Conservation (phyloP, 1,140 invertebrate species). For the Drosophila quadrilineata region DNA sequence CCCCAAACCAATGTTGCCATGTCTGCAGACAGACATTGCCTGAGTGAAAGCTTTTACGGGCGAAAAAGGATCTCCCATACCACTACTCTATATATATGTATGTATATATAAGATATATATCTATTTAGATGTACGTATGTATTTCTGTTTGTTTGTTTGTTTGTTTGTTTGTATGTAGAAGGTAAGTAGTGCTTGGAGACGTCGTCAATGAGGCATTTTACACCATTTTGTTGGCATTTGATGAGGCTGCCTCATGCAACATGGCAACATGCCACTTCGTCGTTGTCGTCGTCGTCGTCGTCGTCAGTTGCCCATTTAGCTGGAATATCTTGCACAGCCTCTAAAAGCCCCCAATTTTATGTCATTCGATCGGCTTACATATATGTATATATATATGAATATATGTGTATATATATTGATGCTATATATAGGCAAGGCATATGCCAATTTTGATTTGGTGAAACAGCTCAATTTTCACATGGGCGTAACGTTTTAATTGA, state of each 20-base stretch:
- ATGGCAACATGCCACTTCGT: conserved; percentile 43
- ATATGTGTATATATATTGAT: too few species aligned
- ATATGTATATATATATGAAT: too few species aligned
- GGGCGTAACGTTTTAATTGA: conserved; percentile 18
- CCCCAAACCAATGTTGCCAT: background rate
- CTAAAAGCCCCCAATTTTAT: conserved; percentile 60
- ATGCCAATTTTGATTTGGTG: conserved; percentile 51
- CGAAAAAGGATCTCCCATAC: background rate
- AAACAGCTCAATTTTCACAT: conserved; percentile 41
- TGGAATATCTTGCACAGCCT: conserved; percentile 12
- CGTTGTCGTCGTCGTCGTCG: too few species aligned
- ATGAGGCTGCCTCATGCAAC: too few species aligned
- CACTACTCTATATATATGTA: background rate
- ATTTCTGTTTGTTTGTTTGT: too few species aligned
- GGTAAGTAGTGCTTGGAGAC: conserved; percentile 46
- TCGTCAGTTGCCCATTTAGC: conserved; percentile 56
- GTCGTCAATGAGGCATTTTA: conserved; percentile 73
- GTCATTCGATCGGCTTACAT: conserved; percentile 67
- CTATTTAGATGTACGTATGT: background rate
- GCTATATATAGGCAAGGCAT: too few species aligned
- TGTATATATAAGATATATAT: background rate
- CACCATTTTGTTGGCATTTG: conserved; percentile 70
- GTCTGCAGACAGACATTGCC: conserved; percentile 5
- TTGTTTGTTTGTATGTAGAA: conserved; percentile 32
- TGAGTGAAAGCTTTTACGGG: background rate